Base-by-base conservation (phyloP, 2,888 invertebrate species). In the Notodonta ziczac region DNA sequence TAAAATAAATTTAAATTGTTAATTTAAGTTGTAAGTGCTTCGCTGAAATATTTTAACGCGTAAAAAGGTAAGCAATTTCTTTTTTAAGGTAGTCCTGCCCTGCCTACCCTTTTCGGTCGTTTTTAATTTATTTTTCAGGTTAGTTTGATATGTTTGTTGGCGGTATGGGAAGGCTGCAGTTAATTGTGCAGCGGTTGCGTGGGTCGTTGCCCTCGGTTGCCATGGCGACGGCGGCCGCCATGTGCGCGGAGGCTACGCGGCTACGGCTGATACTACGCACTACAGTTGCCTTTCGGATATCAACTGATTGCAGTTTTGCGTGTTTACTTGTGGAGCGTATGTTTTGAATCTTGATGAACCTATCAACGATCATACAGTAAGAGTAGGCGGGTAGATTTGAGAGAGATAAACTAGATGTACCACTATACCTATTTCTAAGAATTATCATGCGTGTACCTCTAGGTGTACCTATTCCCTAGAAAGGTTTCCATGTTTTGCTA, bases 141-240 rank as follows among this genome's bases (percentile, higher is more conserved):
- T 52, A 24, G 52, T 10, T 32, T 16, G 52, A 54, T 16, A 61
- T 42, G 48, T 60, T 56, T 35, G 50, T 56, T 62, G 24, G 53
- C 50, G 48, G 59, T 59, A 57, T 66, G 54, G 61, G 64, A 66
- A 69, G 65, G 69, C 60, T 75, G 71, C 80, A 82, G 79, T 79
- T 24, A 24, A 24, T 24, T 80, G 75, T 78, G 76, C 72, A 76
- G 82, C 78, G 78, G 76, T 80, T 73, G 86, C 83, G 83, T 82
- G 84, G 91, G 88, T 89, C 89, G 82, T 86, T 85, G 90, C 90
- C 87, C 91, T 73, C 73, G 71, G 92, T 90, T 80, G 84, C 81
- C 84, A 91, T 89, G 87, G 83, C 74, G 60, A 93, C 90, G 77
- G 84, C 78, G 81, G 84, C 82, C 83, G 84, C 85, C 87, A 85